Base-by-base conservation (phyloP, 2,797 vertebrate species). In the Siniperca undulata region DNA sequence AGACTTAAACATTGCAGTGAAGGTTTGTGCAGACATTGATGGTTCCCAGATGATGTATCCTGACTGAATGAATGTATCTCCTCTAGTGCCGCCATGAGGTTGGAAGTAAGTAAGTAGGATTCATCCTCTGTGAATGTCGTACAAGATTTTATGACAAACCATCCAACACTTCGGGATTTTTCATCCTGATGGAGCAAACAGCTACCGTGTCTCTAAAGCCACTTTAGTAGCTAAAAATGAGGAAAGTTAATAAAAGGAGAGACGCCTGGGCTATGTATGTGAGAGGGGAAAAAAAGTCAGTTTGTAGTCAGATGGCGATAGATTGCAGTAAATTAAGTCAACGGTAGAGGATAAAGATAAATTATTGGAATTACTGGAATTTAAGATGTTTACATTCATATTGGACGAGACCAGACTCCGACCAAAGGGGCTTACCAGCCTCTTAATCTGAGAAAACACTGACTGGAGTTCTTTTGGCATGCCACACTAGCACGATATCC, bases 361-460 rank as follows among this genome's bases (percentile, higher is more conserved):
- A 34, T 12, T 34, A 24, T 30, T 40, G 38, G 16, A 58, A 42
- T 36, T 7, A 9, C 12, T 30, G 42, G 53, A 74, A 30, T 48
- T 80, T 24, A 27, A 52, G 36, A 70, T 62, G 46, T 85, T 81
- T 71, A 71, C 7, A 34, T 44, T 78, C 22, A 50, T 40, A 40
- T 8, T 38, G 0, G 0, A 64, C 1, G 19, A 56, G 20, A 61
- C 46, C 40, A 46, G 68, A 48, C 12, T 22, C n/a, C 24, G 8
- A 44, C 14, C 22, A 17, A 5, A 56, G 12, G 34, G 40, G 0
- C 22, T 66, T 20, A 56, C 44, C 17, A 58, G 65, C 42, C n/a
- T 73, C 42, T 71, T 55, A 3, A 73, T 74, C 30, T 66, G 44
- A 62, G 59, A 24, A 71, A 67, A 79, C 62, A 61, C 20, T 75